A percentile compares a stretch with the other conserved stretches of the same genome.
phyloP scores from a whole-genome alignment of 2,888 invertebrate species.

The Platycheirus albimanus region DNA sequence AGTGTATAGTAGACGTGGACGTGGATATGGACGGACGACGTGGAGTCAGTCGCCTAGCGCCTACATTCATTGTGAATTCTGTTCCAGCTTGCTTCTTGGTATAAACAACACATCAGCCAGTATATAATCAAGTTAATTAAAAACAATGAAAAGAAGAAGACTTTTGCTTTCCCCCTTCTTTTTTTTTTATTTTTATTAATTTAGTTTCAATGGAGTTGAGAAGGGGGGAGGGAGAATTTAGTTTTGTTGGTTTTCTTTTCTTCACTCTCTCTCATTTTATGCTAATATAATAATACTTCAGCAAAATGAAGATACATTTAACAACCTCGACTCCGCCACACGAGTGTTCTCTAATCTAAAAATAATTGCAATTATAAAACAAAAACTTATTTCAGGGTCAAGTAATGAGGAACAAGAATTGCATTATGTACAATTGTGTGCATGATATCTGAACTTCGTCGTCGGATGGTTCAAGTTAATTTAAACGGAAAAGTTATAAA shows the following conservation, averaged over 20 bases:
- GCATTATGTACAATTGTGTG: slow-evolving; percentile 25
- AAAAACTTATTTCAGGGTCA: slow-evolving; percentile 55
- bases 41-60: no score
- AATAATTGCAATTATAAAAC: slow-evolving; percentile 64
- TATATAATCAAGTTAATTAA: slow-evolving; percentile 69
- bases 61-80: slow-evolving; percentile 38
- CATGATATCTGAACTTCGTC: no score
- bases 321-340: not conserved
- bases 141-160: slow-evolving; percentile 10
- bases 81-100: not conserved
- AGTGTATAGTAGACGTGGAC: no score
- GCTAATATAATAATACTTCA: slow-evolving; percentile 16
- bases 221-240: no score
- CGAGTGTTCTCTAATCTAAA: slow-evolving; percentile 47
- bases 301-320: slow-evolving; percentile 3
- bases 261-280: slow-evolving; percentile 6
- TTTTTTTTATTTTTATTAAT: slow-evolving; percentile 14
- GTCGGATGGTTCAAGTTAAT: no score
- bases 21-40: no score
- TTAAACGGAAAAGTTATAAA: no score
- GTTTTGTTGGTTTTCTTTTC: slow-evolving; percentile 25
- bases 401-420: slow-evolving; percentile 46
- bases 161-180: slow-evolving; percentile 51
- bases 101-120: not conserved
- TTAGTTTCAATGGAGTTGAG: slow-evolving; percentile 3